Base-by-base conservation (phyloP, 2,113 vertebrate species). In the Gila orcuttii region DNA sequence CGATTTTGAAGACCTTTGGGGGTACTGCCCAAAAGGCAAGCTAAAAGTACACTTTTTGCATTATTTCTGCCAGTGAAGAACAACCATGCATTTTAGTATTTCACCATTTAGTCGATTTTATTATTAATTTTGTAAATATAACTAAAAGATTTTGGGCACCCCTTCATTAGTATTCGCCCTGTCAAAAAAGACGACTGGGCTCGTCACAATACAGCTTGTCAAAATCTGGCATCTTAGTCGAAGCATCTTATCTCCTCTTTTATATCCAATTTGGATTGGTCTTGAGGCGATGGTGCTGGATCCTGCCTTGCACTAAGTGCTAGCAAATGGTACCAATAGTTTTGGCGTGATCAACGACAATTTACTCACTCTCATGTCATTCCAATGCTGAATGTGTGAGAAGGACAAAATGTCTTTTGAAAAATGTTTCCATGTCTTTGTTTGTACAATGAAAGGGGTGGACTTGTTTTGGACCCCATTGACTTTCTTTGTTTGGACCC, bases 251-350 rank as follows among this genome's bases (percentile, higher is more conserved):
- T 50, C 42, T 42, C 3, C 12, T n/a, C 23, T 47, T 73, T 73
- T n/a, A 73, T 73, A n/a, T 73, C 69, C 42, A 47, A 13, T 74
- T 74, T 74, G 71, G 71, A 74, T 74, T 47, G 42, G 6, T 47
- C 39, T 74, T 74, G n/a, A 47, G 42, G 42, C 42, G 25, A 74
- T 42, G 42, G 23, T 74, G 71, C 42, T 74, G 71, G 71, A 74
- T 74, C 71, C 39, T 47, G 71, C 33, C 21, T 73, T 23, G 21
- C 39, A 23, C 39, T n/a, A 73, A 73, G 21, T 42, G 69, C 39
- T 75, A 17, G 42, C 71, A 75, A 75, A 75, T 75, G 23, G 12
- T 21, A 75, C 71, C 42, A 47, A 47, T 13, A 73, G 23, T 45
- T 69, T 69, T n/a, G 69, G 39, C 36, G 2, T 42, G 15, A 15